Base-by-base conservation (phyloP, 23 tunicate genomes). In the Ciona savignyi region DNA sequence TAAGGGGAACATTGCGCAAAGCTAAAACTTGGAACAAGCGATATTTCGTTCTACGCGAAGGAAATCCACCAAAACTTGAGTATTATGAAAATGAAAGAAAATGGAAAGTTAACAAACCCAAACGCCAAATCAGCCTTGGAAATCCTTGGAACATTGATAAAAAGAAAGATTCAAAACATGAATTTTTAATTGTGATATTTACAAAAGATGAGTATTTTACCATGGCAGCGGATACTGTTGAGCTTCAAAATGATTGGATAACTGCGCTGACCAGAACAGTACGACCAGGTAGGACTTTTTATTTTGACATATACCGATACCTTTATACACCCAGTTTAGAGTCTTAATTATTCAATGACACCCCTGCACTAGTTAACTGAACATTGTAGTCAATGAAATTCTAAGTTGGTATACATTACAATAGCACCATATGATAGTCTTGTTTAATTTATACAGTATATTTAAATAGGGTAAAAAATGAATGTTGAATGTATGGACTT, bases 151-250 rank as follows among this genome's bases (percentile, higher is more conserved):
- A 80, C 35, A 77, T 91, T 27, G 78, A 62, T 62, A 84, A 73
- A 27, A 91, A 91, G 65, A 68, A 72, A 70, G 83, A 81, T 21
- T 29, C 90, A 25, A 91, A 91, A 67, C 91, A 85, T 60, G 79
- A 91, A n/a, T 76, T 63, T 62, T 77, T 84, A 19, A 84, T 91
- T 30, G 97, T 72, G 9, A 85, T 91, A 29, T 91, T 81, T 68
- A 91, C 97, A 19, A 85, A 91, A 80, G 89, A 84, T 35, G 83
- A 85, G 67, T 80, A 85, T 71, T 72, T 91, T 29, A 25, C 90
- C 31, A 80, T 91, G 90, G 97, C 97, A 33, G 90, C 91, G 32
- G 97, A 91, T 21, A 80, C 35, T 81, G 86, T 75, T n/a, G 83
- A 75, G 34, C 62, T 35, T 22, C 97, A 91, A 80, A 67, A 65